Conservation (phyloP, 2,113 vertebrate genomes). For the Eolophus roseicapilla region DNA sequence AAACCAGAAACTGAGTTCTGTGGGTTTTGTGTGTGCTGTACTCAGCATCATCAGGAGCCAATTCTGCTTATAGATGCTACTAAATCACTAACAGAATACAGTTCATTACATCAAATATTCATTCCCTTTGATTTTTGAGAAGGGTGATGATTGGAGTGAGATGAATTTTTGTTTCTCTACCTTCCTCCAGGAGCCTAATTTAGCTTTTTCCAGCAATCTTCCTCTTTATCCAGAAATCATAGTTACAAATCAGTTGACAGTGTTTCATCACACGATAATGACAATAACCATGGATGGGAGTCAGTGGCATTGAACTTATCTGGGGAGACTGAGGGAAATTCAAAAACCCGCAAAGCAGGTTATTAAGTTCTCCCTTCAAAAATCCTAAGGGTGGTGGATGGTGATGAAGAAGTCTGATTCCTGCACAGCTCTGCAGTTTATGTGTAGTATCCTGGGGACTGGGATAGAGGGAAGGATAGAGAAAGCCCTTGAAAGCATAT, state of each 20-base stretch:
- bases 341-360: neutral
- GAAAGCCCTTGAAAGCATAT: slow-evolving; percentile 14
- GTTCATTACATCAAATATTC: neutral
- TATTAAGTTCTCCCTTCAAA: neutral
- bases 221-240: neutral
- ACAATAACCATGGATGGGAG: neutral
- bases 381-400: neutral
- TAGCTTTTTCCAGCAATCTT: neutral
- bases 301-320: neutral
- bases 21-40: neutral
- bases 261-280: neutral
- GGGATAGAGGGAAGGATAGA: neutral
- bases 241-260: neutral
- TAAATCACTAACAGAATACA: neutral
- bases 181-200: neutral
- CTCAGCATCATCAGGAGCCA: neutral
- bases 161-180: neutral
- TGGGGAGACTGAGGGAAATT: neutral
- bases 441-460: neutral
- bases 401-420: neutral
- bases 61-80: neutral
- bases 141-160: neutral
- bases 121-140: neutral
- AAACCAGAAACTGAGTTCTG: neutral
- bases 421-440: neutral